Evolutionary conservation across 2,113 vertebrate species (phyloP), one percentile per base, ranked within the genome.

Genomic region (Oostethus manadensis): DNA sequence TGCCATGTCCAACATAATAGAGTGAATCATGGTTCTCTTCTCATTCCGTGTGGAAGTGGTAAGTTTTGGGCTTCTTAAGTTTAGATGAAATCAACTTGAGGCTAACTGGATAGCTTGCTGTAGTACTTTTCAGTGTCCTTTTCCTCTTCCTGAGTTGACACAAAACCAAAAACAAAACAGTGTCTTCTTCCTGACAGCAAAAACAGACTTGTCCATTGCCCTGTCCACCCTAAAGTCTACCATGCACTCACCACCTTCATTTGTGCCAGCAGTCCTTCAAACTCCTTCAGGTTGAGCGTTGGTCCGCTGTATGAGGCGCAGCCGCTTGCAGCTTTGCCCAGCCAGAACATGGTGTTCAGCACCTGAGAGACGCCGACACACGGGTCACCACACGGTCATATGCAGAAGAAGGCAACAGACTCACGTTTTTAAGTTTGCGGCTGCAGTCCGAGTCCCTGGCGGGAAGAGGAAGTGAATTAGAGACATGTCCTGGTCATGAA

Each of bases 291-390:
- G 85, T 98, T 92, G 64, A 99, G 88, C 0, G 90, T 92, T 0
- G 92, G 92, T 42, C 97, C 96, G 3, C 83, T 92, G 47, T 92
- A 98, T 1, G 90, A 90, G 0, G 92, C 70, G n/a, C 91, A 94
- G 85, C 88, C 89, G 57, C 93, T 92, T 48, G 93, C 94, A 3
- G 92, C 91, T 80, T 95, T 98, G 29, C 94, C 97, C 60, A 99
- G 90, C 97, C 97, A 99, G 83, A 97, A 98, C 79, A 99, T 91
- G 60, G 97, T 98, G 79, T 98, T 93, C 85, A 99, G 83, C 35
- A 99, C 95, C 97, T 99, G 87, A 58, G 69, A 59, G 50, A 59
- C 57, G 66, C 86, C 57, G 70, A 62, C 44, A 55, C 56, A 66
- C 10, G 23, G 29, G 29, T 33, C 29, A 33, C 29, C 29, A 33